Evolutionary conservation across 2,888 invertebrate genomes (phyloP).

Genomic region (Lepidochitona cinerea): DNA sequence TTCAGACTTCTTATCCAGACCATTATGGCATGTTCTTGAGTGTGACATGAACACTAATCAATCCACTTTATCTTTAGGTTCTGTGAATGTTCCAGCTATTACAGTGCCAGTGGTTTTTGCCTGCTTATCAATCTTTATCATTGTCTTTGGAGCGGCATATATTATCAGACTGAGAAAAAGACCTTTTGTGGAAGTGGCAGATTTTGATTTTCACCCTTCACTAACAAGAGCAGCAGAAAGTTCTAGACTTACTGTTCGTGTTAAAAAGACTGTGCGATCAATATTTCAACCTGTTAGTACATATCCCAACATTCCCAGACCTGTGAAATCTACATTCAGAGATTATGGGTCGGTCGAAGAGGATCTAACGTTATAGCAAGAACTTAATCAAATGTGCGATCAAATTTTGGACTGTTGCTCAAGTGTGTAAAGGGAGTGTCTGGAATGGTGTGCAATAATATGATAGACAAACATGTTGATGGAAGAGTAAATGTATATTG

Average conservation of each 20-base stretch:
- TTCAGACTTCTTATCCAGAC: no score
- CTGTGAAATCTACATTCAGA: neutral
- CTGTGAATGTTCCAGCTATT: slow-evolving; percentile 21
- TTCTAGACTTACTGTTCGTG: neutral
- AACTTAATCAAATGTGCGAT: no score
- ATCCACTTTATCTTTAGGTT: slow-evolving; percentile 16
- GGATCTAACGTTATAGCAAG: no score
- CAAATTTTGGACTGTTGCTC: no score
- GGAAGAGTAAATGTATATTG: no score
- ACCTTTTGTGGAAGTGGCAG: slow-evolving; percentile 43
- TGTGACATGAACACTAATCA: no score
- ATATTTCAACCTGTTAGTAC: neutral
- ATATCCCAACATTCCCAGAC: neutral
- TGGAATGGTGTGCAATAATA: no score
- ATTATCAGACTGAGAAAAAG: slow-evolving; percentile 32
- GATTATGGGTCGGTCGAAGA: neutral
- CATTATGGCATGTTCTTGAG: no score
- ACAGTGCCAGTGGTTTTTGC: slow-evolving; percentile 33
- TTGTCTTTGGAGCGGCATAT: slow-evolving; percentile 30
- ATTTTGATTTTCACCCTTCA: slow-evolving; percentile 54
- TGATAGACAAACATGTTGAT: no score
- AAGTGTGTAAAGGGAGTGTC: no score
- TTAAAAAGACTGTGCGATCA: neutral
- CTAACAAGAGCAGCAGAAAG: slow-evolving; percentile 13
- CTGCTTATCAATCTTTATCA: slow-evolving; percentile 21